These are phyloP conservation scores for Melipona quadrifasciata DNA, from an alignment of 1,140 invertebrate genomes.

Conservation along the genomic window DNA sequence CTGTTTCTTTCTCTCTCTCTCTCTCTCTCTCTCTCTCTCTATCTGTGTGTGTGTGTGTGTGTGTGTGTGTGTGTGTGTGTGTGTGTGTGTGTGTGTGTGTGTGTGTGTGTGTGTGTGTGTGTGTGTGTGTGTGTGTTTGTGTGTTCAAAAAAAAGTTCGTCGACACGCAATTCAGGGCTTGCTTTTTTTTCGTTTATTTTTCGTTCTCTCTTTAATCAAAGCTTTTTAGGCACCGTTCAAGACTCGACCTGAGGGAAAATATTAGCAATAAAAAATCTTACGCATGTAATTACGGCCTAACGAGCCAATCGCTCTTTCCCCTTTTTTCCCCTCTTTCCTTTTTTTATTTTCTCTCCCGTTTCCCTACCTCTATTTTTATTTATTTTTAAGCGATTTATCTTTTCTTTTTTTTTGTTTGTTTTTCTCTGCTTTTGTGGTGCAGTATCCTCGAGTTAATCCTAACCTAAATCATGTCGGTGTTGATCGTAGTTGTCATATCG, in stretches of 20 bases:
- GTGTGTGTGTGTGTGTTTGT: too few relatives aligned
- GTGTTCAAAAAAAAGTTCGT: slow-evolving; percentile 22
- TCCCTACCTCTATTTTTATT: background rate
- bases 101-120: too few relatives aligned
- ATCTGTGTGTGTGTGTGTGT: too few relatives aligned
- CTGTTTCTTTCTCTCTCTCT: slow-evolving; percentile 14
- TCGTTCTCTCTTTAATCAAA: slow-evolving; percentile 51
- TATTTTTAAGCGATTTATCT: background rate
- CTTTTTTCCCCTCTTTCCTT: background rate
- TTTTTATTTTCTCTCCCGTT: background rate
- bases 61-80: too few relatives aligned
- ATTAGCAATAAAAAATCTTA: slow-evolving; percentile 61
- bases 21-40: too few relatives aligned
- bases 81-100: too few relatives aligned
- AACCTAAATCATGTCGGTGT: slow-evolving; percentile 45
- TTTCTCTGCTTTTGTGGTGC: background rate
- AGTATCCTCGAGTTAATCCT: slow-evolving; percentile 6
- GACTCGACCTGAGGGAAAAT: slow-evolving; percentile 55
- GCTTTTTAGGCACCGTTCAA: slow-evolving; percentile 65
- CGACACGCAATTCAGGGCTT: slow-evolving; percentile 70
- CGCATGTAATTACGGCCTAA: slow-evolving; percentile 51
- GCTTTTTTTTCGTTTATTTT: slow-evolving; percentile 28
- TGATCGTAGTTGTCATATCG: background rate
- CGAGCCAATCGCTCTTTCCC: slow-evolving; percentile 23
- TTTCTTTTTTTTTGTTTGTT: background rate